Conservation (phyloP, 2,797 vertebrate species). For the Phyllotis vaccarum region DNA sequence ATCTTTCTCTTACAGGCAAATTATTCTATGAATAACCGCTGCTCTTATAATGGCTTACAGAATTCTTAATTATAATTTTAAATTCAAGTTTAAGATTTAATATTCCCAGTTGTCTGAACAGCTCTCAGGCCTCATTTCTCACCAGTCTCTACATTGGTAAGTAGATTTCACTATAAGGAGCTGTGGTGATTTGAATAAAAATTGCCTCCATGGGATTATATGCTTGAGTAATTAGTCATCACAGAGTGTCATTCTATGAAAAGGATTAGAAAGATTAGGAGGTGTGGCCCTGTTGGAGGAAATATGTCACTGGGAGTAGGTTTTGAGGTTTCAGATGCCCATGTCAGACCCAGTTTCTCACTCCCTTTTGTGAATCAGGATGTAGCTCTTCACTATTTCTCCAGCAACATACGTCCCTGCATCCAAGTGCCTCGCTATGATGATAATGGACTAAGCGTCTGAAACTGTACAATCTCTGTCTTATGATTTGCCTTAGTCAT, state of each 20-base stretch:
- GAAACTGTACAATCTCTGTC: too few species aligned
- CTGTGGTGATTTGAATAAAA: neutral
- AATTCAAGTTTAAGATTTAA: neutral
- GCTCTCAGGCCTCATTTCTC: neutral
- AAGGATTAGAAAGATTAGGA: neutral
- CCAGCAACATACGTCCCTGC: too few species aligned
- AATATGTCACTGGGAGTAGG: too few species aligned
- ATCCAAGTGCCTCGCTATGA: too few species aligned
- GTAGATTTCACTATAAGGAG: neutral
- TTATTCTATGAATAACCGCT: neutral
- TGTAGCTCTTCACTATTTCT: too few species aligned
- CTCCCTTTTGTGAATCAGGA: neutral
- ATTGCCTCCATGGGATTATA: neutral
- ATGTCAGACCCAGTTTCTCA: neutral
- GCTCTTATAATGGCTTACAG: neutral
- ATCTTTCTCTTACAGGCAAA: neutral
- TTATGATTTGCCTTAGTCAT: neutral
- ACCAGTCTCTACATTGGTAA: neutral
- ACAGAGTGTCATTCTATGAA: neutral
- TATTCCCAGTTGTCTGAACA: neutral
- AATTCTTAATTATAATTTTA: neutral
- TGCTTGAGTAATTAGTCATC: neutral
- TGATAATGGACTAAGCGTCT: neutral
- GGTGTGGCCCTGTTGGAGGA: neutral
- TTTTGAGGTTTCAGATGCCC: neutral